Evolutionary conservation across 2,797 vertebrate genomes (phyloP), one percentile per base, ranked within the genome.

Genomic region (Mus minutoides): DNA sequence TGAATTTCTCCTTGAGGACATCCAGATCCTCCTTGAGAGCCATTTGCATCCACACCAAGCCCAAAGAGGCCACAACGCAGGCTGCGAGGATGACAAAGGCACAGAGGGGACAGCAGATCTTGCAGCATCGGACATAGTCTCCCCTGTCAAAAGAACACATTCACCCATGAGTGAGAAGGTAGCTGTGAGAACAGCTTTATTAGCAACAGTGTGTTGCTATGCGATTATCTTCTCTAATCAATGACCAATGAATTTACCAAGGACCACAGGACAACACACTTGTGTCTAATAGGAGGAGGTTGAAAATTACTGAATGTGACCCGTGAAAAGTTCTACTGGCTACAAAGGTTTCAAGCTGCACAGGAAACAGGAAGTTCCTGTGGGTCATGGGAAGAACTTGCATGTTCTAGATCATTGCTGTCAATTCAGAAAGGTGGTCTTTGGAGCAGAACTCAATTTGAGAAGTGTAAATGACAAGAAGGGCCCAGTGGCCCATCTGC

Each of bases 41-140:
- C 90, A 99, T 99, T 98, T 99, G 99, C 99, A 99, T 99, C 99
- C 99, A 99, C 96, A 99, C 99, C 95, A 99, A 98, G 94, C 99
- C 99, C 86, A 99, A 99, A 54, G 99, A 99, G 0, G 99, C 99
- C 98, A 99, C 99, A 58, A 99, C 99, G 56, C 99, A 99, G 75
- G 99, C 99, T 0, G 99, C 99, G 0, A 99, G 98, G 91, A 99
- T 98, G 97, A 99, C 99, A 97, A 99, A 99, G 0, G 99, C 98
- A 95, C 99, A 99, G 69, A 99, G 97, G 0, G 99, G 99, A 96
- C 99, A 99, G 98, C 99, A 99, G 96, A 99, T 98, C 80, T 98
- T 99, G 99, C 99, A 99, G 98, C 99, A 99, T 97, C 99, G 99
- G 2, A 99, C 93, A 93, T 99, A 99, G 95, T 99, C 99, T 97